These are phyloP conservation scores for Megalops cyprinoides DNA, from an alignment of 2,797 vertebrate genomes.

Conservation along the genomic window DNA sequence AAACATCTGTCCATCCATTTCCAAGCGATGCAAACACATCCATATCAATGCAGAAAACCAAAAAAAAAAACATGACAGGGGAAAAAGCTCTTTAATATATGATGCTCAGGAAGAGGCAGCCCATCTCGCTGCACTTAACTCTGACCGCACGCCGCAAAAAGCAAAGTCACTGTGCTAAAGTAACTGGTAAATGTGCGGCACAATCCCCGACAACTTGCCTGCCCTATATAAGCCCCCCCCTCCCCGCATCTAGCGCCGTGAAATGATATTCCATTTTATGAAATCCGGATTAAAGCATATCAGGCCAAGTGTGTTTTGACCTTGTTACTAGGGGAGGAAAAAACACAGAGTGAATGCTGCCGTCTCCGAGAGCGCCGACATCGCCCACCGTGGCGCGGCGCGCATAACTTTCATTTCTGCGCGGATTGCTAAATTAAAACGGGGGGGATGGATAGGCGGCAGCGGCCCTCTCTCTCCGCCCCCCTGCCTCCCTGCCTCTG, in stretches of 20 bases:
- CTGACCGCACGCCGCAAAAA: constrained; percentile 59
- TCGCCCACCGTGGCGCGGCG: not conserved
- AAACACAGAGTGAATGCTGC: constrained; percentile 23
- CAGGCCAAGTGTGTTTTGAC: constrained; percentile 72
- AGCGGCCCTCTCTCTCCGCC: constrained; percentile 50
- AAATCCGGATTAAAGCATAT: constrained; percentile 77
- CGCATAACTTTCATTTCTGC: not conserved
- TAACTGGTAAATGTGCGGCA: constrained; percentile 65
- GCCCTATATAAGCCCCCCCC: constrained; percentile 61
- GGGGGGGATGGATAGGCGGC: not conserved
- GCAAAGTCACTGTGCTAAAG: constrained; percentile 70
- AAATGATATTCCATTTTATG: constrained; percentile 76
- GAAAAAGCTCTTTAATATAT: constrained; percentile 68
- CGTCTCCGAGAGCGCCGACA: not conserved
- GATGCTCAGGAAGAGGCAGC: constrained; percentile 48
- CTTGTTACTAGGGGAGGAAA: constrained; percentile 66
- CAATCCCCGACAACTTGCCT: constrained; percentile 62
- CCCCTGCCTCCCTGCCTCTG: not conserved
- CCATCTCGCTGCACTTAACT: constrained; percentile 66
- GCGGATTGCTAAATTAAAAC: not conserved
- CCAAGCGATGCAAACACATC: constrained; percentile 62
- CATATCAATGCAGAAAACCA: constrained; percentile 55
- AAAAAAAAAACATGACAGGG: constrained; percentile 41
- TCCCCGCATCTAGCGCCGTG: constrained; percentile 61
- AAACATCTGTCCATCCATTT: constrained; percentile 71